Evolutionary conservation across 2,888 invertebrate genomes (phyloP), one percentile per base, ranked within the genome.

Genomic region (Seira sanloemensis): DNA sequence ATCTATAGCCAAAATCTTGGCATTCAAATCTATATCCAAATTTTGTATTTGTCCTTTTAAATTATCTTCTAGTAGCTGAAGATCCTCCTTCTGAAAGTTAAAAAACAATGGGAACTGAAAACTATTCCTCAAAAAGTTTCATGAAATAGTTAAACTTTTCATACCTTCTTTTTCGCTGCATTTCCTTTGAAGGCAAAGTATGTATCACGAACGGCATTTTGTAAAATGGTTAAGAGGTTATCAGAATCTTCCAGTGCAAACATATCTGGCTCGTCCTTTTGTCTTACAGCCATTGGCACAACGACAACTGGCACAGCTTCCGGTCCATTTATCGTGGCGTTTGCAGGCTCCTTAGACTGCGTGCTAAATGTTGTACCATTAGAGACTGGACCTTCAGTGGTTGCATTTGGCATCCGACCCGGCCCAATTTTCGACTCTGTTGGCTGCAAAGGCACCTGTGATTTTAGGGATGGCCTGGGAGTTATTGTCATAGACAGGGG

Each of bases 11-110:
- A 86, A 26, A 18, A 87, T 74, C 50, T 87, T 87, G 7, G 85
- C 82, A 54, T 87, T 87, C 23, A 87, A 74, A 67, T 87, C 87
- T 19, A 79, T 81, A 24, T 84, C 86, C 68, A 87, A 66, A 18
- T 86, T 84, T 26, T 81, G 80, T 18, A 86, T 78, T 73, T 79
- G 86, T 7, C 24, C 24, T 23, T 82, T 79, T 0, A 87, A 54
- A 18, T 71, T 78, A 5, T 83, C 82, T 71, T 87, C 87, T 12
- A 86, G 26, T 24, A 72, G 76, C 16, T 67, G 78, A 1, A 79
- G 18, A 58, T 87, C 86, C 19, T 84, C 86, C 50, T 73, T 75
- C 87, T 87, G 37, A 7, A 37, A 21, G 23, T 65, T 46, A n/a
- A 73, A 58, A 23, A 65, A 16, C n/a, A n/a, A n/a, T n/a, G n/a